Percentiles rank a stretch among this genome's conserved stretches.
These are phyloP conservation scores for Macropus fuliginosus DNA, from an alignment of 2,797 vertebrate genomes.

Conservation along the genomic window DNA sequence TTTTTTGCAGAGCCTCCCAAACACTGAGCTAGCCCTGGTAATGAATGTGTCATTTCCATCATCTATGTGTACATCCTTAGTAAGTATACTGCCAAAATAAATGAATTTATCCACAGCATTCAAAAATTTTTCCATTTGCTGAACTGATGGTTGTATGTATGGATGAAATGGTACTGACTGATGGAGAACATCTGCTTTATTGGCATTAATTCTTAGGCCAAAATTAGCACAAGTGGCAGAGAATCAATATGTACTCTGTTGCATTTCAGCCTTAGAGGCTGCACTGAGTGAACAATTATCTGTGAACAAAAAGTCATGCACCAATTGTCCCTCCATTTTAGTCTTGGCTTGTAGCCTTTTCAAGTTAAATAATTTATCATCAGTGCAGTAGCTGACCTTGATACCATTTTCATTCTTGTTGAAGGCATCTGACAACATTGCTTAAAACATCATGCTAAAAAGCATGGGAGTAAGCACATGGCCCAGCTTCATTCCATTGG, in stretches of 20 bases:
- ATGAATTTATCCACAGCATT: neutral
- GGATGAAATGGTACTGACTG: neutral
- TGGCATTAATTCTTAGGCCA: neutral
- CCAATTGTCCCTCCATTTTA: neutral
- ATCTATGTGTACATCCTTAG: neutral
- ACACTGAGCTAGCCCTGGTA: neutral
- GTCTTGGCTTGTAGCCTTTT: neutral
- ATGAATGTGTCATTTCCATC: neutral
- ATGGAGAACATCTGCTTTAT: neutral
- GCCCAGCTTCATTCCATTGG: neutral
- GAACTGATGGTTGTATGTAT: neutral
- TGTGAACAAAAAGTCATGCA: neutral
- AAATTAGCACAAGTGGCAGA: neutral
- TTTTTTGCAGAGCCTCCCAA: neutral
- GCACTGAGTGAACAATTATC: neutral
- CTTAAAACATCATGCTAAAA: neutral
- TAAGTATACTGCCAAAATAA: neutral
- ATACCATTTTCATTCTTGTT: neutral
- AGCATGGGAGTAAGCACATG: neutral
- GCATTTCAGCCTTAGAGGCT: neutral
- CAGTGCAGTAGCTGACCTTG: neutral
- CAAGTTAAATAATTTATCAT: neutral
- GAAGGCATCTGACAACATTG: neutral
- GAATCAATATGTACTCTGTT: neutral
- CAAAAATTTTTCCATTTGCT: neutral